These are phyloP conservation scores for Anseranas semipalmata DNA, from an alignment of 2,113 vertebrate genomes.

Conservation along the genomic window DNA sequence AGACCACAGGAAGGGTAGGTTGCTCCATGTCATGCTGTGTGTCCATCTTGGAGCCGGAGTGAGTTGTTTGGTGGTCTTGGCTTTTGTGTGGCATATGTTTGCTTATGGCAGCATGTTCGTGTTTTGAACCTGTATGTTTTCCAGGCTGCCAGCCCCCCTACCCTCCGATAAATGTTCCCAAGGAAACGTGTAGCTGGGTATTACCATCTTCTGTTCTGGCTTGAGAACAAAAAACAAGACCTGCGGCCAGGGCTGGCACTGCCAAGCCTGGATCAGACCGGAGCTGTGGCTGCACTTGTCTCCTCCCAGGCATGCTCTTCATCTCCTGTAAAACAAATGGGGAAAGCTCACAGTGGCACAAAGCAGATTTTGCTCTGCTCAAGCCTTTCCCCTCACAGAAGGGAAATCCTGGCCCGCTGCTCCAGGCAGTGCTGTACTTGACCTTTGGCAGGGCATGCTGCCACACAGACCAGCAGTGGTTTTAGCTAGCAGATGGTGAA, in stretches of 20 bases:
- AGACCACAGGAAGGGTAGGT: background rate
- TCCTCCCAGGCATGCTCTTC: fast-evolving
- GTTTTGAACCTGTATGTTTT: background rate
- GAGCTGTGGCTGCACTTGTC: background rate
- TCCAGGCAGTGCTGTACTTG: background rate
- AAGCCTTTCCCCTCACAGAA: background rate
- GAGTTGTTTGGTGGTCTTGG: background rate
- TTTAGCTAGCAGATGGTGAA: background rate
- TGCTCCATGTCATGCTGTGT: background rate
- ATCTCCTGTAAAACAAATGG: background rate
- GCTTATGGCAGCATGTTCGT: background rate
- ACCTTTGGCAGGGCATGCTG: background rate
- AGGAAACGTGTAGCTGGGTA: background rate
- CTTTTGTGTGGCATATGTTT: fast-evolving
- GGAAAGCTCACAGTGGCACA: background rate
- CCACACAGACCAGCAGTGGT: no score
- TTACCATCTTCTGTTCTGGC: background rate
- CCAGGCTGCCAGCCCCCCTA: no score
- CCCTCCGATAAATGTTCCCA: background rate
- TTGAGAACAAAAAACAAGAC: background rate
- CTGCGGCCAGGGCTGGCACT: fast-evolving
- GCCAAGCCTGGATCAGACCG: background rate
- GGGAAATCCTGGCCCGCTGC: fast-evolving
- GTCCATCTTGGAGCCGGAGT: background rate
- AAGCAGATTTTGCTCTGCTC: background rate